Evolutionary conservation across 2,797 vertebrate genomes (phyloP), one percentile per base, ranked within the genome.

Genomic region (Halcyon leucocephala): DNA sequence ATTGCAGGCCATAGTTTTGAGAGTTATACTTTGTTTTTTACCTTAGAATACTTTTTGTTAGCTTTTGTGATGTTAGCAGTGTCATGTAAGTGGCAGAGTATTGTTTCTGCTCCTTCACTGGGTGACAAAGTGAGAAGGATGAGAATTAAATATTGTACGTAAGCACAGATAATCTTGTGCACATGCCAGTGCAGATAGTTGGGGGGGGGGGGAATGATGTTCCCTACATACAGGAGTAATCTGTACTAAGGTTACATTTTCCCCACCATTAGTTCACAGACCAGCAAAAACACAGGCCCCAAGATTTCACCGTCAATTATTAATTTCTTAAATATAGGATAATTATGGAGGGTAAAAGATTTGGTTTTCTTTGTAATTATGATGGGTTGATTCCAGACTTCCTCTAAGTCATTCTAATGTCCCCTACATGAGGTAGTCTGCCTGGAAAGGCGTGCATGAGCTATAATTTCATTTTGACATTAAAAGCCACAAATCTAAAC

Each of bases 401-500:
- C 83, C 62, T 95, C 74, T 93, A 91, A 91, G 52, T 81, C 60
- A 71, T 61, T 81, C 65, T 78, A 44, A 91, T 78, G 69, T 61
- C 37, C 72, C 82, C 79, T 81, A 17, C 85, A 69, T 66, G 52
- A 74, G 61, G 35, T 86, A 19, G 84, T 89, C 46, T 92, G 61
- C 49, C 46, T 93, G 69, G 94, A 94, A 95, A 89, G 82, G 79
- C 69, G 91, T 35, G n/a, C 46, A 15, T 69, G 61, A 93, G 81
- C 90, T 67, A 51, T 92, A 78, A 92, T 96, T 94, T 95, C 79
- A 41, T 87, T 86, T 66, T 88, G 86, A 93, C 89, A 91, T 94
- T 94, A 96, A 96, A 94, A 97, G 91, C 79, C 89, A 86, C 94
- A 82, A 78, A 88, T 96, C 76, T 96, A 94, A 96, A 95, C 85